Conservation (phyloP, 1,140 invertebrate genomes). For the Drosophila subobscura region DNA sequence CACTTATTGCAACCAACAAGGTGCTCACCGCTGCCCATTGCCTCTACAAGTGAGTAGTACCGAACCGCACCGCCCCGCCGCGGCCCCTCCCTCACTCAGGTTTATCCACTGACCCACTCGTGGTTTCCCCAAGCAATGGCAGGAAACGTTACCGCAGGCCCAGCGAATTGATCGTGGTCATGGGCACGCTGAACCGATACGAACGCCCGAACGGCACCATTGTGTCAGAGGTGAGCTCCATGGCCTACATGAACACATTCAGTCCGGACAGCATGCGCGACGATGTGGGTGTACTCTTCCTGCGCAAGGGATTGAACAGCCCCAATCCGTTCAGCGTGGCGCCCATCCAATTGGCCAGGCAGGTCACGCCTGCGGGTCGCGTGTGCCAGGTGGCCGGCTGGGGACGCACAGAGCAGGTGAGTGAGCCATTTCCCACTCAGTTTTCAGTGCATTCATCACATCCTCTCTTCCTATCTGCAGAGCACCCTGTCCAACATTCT, state of each 20-base stretch:
- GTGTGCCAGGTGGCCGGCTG: conserved; percentile 75
- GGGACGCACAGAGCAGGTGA: conserved; percentile 72
- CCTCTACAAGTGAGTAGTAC: conserved; percentile 76
- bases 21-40: conserved; percentile 85
- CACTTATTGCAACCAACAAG: conserved; percentile 77
- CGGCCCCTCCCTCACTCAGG: neutral
- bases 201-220: conserved; percentile 65
- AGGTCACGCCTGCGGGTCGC: conserved; percentile 35
- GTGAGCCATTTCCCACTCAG: neutral
- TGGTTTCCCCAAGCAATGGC: conserved; percentile 34
- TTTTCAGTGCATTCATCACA: neutral
- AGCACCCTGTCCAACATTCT: conserved; percentile 56
- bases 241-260: conserved; percentile 80
- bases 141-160: conserved; percentile 69
- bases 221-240: conserved; percentile 68
- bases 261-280: conserved; percentile 76
- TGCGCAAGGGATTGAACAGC: conserved; percentile 27
- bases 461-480: conserved; percentile 16
- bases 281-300: conserved; percentile 75
- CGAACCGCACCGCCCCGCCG: too few species aligned
- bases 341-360: conserved; percentile 61
- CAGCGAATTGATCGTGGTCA: conserved; percentile 70
- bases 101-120: too few species aligned
- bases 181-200: conserved; percentile 77
- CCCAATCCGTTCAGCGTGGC: conserved; percentile 45